Base-by-base conservation (phyloP, 2,113 vertebrate species). In the Phrynosoma platyrhinos region DNA sequence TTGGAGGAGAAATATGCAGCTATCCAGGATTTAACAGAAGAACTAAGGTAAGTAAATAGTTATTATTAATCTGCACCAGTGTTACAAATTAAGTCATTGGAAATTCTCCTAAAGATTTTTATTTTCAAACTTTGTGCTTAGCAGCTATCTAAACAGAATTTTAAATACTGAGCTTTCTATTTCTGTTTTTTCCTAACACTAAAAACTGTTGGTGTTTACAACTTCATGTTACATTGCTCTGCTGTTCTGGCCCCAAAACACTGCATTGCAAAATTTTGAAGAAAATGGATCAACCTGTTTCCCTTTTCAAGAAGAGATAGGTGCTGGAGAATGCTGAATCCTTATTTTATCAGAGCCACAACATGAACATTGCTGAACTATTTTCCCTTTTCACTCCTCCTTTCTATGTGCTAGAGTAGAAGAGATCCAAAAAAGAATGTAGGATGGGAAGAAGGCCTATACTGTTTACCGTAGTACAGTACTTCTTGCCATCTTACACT, bases 1-100 rank as follows among this genome's bases (percentile, higher is more conserved):
- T 95, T 98, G 27, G 98, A 98, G 58, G 97, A 99, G 92, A 98
- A 98, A 72, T 96, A 97, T 18, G 92, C 86, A 12, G 94, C 96
- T 58, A 96, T 99, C 91, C 92, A 98, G 92, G 97, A 97, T 94
- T 96, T 99, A 85, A 98, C 97, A 14, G 94, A 97, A 5, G 98
- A 98, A 89, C 97, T 98, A 83, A 97, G 97, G 98, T 99, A 93
- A 97, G 94, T 62, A 87, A 66, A 1, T 66, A 27, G 5, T 47
- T 92, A 89, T 92, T 85, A 81, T 2, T 32, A 20, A 75, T 4
- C 68, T 87, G 5, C 78, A 23, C 80, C 71, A 23, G 0, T 68
- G 2, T 53, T 87, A 18, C 30, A 52, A 75, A n/a, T 21, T 86
- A 86, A 30, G 32, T 78, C 9, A 77, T 64, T 77, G 30, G 14